A percentile compares a stretch with the other conserved stretches of the same genome.
Conservation (phyloP, 2,797 vertebrate genomes). For the Tamandua tetradactyla region DNA sequence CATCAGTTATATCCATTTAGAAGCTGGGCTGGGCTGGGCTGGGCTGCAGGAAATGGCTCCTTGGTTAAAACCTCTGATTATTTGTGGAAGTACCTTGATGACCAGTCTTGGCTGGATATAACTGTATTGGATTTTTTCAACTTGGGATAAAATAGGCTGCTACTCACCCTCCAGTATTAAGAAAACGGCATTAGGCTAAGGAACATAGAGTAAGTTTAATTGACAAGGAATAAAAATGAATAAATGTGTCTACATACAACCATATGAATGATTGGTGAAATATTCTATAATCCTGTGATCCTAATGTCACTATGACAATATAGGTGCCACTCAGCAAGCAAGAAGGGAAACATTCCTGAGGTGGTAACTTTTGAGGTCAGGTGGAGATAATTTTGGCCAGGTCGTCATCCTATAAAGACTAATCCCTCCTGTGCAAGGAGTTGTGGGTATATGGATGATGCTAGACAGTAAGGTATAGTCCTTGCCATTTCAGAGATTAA, state of each 20-base stretch:
- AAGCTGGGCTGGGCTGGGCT: rapidly evolving
- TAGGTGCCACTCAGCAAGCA: not conserved
- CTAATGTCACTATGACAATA: not conserved
- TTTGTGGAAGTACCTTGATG: not conserved
- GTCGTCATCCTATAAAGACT: not conserved
- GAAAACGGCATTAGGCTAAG: not conserved
- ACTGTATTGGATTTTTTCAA: not conserved
- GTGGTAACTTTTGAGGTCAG: not conserved
- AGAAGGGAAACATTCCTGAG: not conserved
- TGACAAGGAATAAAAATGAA: not conserved
- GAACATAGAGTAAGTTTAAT: not conserved
- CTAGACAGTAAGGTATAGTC: not conserved
- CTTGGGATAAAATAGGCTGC: not conserved
- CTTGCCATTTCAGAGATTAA: not conserved
- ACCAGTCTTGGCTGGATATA: not conserved
- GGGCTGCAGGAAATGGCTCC: not conserved
- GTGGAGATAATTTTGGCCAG: not conserved
- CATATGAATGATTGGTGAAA: not conserved
- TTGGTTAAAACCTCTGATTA: not conserved
- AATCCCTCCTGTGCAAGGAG: not conserved
- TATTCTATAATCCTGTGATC: not conserved
- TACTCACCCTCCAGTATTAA: not conserved
- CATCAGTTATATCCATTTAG: not conserved
- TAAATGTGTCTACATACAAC: not conserved
- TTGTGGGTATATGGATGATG: not conserved